phyloP scores from a whole-genome alignment of 2,888 invertebrate species.

The Baronia brevicornis region DNA sequence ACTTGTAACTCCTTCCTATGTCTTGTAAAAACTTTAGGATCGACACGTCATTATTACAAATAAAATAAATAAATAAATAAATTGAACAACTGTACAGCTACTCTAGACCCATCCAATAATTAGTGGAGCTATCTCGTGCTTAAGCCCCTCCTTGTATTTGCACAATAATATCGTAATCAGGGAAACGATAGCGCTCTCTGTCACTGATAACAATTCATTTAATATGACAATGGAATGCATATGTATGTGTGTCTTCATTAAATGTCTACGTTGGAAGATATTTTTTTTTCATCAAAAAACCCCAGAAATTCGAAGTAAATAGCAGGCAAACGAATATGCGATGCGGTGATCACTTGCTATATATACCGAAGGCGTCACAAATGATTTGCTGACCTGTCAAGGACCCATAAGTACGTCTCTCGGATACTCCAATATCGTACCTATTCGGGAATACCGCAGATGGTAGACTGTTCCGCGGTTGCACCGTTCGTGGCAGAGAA shows the following conservation, averaged over 20 bases:
- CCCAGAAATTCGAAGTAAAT: too few species aligned
- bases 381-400: too few species aligned
- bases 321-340: conserved; percentile 4
- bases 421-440: too few species aligned
- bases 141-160: conserved; percentile 11
- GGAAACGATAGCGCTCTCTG: conserved; percentile 8
- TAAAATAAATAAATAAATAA: background rate
- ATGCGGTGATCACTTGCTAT: background rate
- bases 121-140: background rate
- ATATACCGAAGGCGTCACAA: too few species aligned
- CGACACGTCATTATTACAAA: background rate
- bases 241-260: background rate
- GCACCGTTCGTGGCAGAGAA: too few species aligned
- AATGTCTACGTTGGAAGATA: background rate
- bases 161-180: conserved; percentile 10
- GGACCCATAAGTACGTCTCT: too few species aligned
- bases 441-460: too few species aligned
- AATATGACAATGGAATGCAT: conserved; percentile 1
- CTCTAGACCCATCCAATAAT: conserved; percentile 6
- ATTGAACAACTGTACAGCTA: background rate
- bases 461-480: too few species aligned
- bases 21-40: too few species aligned
- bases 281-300: too few species aligned
- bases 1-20: too few species aligned
- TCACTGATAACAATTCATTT: conserved; percentile 7